Evolutionary conservation across 2,888 invertebrate species (phyloP).

Genomic region (Temnothorax rugatulus): DNA sequence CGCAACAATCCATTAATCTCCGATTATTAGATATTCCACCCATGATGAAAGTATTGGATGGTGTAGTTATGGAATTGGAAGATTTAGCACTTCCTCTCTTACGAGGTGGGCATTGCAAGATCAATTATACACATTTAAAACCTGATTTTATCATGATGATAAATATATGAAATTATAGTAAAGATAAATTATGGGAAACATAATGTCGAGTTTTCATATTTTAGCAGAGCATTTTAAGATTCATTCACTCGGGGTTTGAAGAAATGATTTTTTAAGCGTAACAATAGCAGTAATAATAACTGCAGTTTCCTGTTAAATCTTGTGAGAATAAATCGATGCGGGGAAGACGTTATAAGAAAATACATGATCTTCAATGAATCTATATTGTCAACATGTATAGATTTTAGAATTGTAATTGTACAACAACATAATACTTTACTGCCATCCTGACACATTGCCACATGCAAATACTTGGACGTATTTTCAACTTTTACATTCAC

Average conservation of each 20-base stretch:
- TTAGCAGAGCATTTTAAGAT: neutral
- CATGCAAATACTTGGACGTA: neutral
- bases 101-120: constrained; percentile 86
- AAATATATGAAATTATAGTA: neutral
- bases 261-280: neutral
- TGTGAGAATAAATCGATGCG: neutral
- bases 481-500: neutral
- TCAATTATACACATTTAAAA: too few species aligned
- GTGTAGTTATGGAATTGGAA: constrained; percentile 98
- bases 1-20: constrained; percentile 94
- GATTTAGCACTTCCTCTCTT: constrained; percentile 98
- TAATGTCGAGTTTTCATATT: neutral
- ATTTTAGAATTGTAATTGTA: too few species aligned
- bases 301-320: neutral
- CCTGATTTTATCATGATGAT: too few species aligned
- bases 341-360: neutral
- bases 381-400: neutral
- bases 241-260: neutral
- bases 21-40: constrained; percentile 97
- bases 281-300: too few species aligned
- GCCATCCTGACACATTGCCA: too few species aligned
- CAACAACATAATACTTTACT: too few species aligned
- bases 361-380: neutral
- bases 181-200: neutral
- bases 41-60: constrained; percentile 98